Evolutionary conservation across 2,797 vertebrate genomes (phyloP).

Genomic region (Malurus leucopterus): DNA sequence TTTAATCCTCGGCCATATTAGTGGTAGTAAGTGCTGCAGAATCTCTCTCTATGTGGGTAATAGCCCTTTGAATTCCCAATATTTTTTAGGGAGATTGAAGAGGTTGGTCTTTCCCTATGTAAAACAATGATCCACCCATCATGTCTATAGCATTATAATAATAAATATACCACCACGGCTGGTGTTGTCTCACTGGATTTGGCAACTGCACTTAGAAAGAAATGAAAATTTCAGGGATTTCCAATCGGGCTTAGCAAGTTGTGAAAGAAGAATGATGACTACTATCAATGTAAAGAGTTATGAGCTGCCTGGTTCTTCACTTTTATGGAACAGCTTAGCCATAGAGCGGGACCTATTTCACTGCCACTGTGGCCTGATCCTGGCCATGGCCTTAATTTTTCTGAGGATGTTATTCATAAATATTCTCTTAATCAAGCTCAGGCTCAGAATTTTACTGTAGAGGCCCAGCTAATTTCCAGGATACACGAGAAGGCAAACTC

Average conservation of each 20-base stretch:
- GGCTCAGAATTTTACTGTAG: slow-evolving; percentile 47
- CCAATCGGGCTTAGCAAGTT: background rate
- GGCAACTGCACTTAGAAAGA: background rate
- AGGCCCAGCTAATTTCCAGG: slow-evolving; percentile 63
- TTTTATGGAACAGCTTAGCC: slow-evolving; percentile 33
- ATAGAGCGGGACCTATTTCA: background rate
- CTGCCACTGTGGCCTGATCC: slow-evolving; percentile 3
- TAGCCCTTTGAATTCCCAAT: background rate
- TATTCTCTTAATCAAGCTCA: slow-evolving; percentile 85
- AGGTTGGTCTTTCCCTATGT: background rate
- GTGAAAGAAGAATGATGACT: slow-evolving; percentile 42
- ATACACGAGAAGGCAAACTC: slow-evolving; percentile 56
- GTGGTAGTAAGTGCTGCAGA: background rate
- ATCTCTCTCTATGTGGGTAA: background rate
- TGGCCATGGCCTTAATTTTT: slow-evolving; percentile 61
- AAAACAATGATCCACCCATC: background rate
- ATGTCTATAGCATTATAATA: background rate
- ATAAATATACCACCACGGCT: background rate
- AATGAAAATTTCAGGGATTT: slow-evolving; percentile 50
- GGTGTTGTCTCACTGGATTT: background rate
- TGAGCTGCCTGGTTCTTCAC: slow-evolving; percentile 37
- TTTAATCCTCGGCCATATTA: background rate
- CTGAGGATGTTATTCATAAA: slow-evolving; percentile 83
- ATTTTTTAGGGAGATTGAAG: background rate
- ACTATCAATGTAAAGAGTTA: slow-evolving; percentile 46